Percentiles rank a stretch among this genome's conserved stretches.
Evolutionary conservation across 2,888 invertebrate genomes (phyloP).

Genomic region (Melipona beecheii): DNA sequence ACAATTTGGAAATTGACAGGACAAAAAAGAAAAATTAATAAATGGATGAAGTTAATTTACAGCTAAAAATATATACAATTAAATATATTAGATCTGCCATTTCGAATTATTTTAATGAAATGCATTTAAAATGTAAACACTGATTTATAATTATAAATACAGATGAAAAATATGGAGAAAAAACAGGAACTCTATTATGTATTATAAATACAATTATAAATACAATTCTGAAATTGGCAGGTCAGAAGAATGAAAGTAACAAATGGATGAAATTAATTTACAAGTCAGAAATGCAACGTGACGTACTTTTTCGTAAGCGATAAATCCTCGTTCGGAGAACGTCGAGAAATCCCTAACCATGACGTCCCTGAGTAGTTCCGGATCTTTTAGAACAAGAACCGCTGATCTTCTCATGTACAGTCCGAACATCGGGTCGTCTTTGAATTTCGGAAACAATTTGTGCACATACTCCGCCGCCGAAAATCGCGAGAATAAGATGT

Average conservation of each 20-base stretch:
- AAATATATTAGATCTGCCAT: too few relatives aligned
- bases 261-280: too few relatives aligned
- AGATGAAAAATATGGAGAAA: neutral
- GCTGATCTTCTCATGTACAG: slow-evolving; percentile 15
- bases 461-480: slow-evolving; percentile 30
- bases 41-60: too few relatives aligned
- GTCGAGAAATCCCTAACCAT: slow-evolving; percentile 22
- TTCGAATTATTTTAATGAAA: too few relatives aligned
- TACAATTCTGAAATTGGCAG: too few relatives aligned
- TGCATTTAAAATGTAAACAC: too few relatives aligned
- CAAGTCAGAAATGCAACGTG: neutral
- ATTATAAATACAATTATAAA: too few relatives aligned
- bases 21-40: too few relatives aligned
- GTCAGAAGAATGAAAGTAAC: too few relatives aligned
- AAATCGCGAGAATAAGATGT: slow-evolving; percentile 47
- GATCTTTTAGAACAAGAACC: neutral
- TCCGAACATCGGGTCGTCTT: slow-evolving; percentile 79
- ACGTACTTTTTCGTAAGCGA: neutral
- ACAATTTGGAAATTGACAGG: too few relatives aligned
- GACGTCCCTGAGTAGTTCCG: slow-evolving; percentile 20
- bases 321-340: slow-evolving; percentile 8
- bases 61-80: too few relatives aligned
- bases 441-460: slow-evolving; percentile 59
- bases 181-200: neutral
- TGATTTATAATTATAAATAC: neutral